Evolutionary conservation across 2,797 vertebrate genomes (phyloP).

Genomic region (Lacerta bilineata): DNA sequence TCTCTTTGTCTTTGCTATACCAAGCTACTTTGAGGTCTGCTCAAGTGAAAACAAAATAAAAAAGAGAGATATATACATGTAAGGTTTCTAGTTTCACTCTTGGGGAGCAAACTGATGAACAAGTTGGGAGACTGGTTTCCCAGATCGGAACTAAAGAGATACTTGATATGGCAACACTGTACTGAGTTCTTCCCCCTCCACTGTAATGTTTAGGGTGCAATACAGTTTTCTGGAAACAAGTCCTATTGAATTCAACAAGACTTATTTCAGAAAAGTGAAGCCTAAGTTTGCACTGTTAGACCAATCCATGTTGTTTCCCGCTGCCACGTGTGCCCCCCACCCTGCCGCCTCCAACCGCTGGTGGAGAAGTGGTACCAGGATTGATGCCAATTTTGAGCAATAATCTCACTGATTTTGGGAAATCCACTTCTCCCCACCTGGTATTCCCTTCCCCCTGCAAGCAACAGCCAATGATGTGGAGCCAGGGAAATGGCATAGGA

Average conservation of each 20-base stretch:
- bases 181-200: not conserved
- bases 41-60: slow-evolving; percentile 40
- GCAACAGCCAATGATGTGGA: not conserved
- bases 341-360: too few relatives aligned
- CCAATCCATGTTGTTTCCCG: too few relatives aligned
- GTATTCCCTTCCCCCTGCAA: too few relatives aligned
- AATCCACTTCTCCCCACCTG: too few relatives aligned
- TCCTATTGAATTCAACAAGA: not conserved
- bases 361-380: too few relatives aligned
- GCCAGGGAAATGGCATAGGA: not conserved
- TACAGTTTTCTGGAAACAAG: not conserved
- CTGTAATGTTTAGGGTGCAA: not conserved
- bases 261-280: not conserved
- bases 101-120: slow-evolving; percentile 17
- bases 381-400: too few relatives aligned
- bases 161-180: not conserved
- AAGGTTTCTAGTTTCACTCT: not conserved
- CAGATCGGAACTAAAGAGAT: not conserved
- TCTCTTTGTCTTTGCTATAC: slow-evolving; percentile 94
- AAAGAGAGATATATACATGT: not conserved
- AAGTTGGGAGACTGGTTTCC: not conserved
- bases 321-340: too few relatives aligned
- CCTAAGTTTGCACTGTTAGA: not conserved
- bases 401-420: too few relatives aligned
- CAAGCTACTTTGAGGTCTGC: slow-evolving; percentile 93